Base-by-base conservation (phyloP, 2,888 invertebrate genomes). In the Dendrolimus pini region DNA sequence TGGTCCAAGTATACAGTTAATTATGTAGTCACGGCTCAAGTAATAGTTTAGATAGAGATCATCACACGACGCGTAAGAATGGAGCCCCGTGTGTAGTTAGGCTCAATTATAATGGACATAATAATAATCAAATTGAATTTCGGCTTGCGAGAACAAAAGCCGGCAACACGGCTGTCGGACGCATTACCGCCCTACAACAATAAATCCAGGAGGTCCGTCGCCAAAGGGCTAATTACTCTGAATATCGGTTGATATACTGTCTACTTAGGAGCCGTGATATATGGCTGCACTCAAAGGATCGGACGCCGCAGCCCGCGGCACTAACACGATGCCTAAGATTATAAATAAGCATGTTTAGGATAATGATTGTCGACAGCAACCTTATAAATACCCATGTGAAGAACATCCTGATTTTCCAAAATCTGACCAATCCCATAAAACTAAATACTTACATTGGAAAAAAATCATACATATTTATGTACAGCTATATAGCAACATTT, bases 241-340 rank as follows among this genome's bases (percentile, higher is more conserved):
- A 79, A 83, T 86, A 84, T 82, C 80, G 79, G 85, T 85, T 89
- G 89, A 90, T 90, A 89, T 89, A 89, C 87, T 90, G 89, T 89
- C 89, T 90, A 90, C 90, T 89, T 90, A 89, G 83, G 76, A 73
- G 59, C 71, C 70, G 89, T 90, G 90, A 90, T 90, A 88, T 89
- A 90, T 89, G 89, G 80, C 68, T 70, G 65, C 74, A 72, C 72
- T 81, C 89, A 89, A 89, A 89, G 89, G 88, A 79, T 77, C 78
- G 77, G 87, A 88, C 85, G 83, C 87, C 86, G 85, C 78, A 61
- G 83, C 89, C 81, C 68, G 66, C 70, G 80, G 78, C 83, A 67
- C 70, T 56, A 62, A 65, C 71, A 71, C 73, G 79, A 72, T 74
- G 78, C 79, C 79, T 79, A 78, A 80, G 84, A 85, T 88, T 88